Conservation (phyloP, 2,888 invertebrate species). For the Drosophila neutralis region DNA sequence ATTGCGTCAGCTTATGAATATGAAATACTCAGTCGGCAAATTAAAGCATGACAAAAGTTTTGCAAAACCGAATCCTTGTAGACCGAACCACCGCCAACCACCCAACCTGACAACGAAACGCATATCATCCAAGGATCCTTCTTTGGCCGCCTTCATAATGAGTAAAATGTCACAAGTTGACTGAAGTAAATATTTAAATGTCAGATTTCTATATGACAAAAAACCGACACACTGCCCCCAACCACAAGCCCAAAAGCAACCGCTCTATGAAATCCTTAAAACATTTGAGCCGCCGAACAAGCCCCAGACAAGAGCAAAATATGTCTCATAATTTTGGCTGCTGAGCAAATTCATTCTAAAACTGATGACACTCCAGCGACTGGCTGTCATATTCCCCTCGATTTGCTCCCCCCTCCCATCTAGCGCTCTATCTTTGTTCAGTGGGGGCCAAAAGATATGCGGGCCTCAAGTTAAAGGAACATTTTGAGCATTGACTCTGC, state of each 20-base stretch:
- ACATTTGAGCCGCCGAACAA: constrained; percentile 14
- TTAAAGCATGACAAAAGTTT: constrained; percentile 66
- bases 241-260: neutral
- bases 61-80: constrained; percentile 36
- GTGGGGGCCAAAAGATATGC: constrained; percentile 47
- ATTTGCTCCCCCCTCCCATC: neutral
- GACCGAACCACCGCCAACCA: neutral
- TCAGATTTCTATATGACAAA: constrained; percentile 76
- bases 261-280: constrained; percentile 9
- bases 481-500: constrained; percentile 50
- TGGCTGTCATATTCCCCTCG: constrained; percentile 17
- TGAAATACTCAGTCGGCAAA: constrained; percentile 60
- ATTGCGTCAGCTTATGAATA: constrained; percentile 77
- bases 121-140: constrained; percentile 35
- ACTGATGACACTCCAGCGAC: constrained; percentile 44
- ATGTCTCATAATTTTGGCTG: constrained; percentile 73
- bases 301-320: constrained; percentile 53
- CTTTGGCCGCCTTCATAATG: constrained; percentile 61
- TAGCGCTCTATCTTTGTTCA: constrained; percentile 3
- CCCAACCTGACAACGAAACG: constrained; percentile 38
- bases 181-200: constrained; percentile 83
- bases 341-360: constrained; percentile 44
- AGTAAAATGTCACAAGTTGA: constrained; percentile 82
- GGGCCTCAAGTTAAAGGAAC: constrained; percentile 65
- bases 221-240: neutral